Conservation (phyloP, 2,888 invertebrate species). For the Chouioia cunea region DNA sequence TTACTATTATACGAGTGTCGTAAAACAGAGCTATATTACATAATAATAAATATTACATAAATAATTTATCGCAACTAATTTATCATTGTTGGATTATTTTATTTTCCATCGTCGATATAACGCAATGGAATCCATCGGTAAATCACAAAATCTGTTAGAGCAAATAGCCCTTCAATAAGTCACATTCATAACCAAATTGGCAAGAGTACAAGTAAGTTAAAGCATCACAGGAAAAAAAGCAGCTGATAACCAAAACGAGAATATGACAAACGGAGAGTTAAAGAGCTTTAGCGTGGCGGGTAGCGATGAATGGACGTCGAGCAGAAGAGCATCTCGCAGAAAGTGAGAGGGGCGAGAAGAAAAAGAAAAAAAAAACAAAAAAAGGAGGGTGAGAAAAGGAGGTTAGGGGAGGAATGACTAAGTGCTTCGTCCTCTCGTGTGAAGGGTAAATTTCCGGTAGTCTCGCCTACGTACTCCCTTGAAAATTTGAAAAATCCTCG, state of each 20-base stretch:
- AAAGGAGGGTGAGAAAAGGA: slow-evolving; percentile 50
- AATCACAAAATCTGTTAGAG: too few species aligned
- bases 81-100: too few species aligned
- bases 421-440: slow-evolving; percentile 46
- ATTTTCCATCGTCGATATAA: too few species aligned
- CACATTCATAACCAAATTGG: too few species aligned
- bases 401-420: slow-evolving; percentile 60
- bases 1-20: too few species aligned
- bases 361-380: slow-evolving; percentile 50
- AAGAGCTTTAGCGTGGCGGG: slow-evolving; percentile 9
- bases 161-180: too few species aligned
- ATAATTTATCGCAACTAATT: too few species aligned
- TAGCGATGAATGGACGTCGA: neutral
- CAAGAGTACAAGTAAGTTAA: neutral
- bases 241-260: neutral
- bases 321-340: slow-evolving; percentile 6
- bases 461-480: slow-evolving; percentile 5
- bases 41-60: too few species aligned
- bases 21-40: too few species aligned
- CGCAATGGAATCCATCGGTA: too few species aligned
- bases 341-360: slow-evolving; percentile 37
- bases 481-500: slow-evolving; percentile 38
- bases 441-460: slow-evolving; percentile 42
- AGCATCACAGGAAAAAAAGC: slow-evolving; percentile 14
- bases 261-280: slow-evolving; percentile 40